Percentiles rank a stretch among this genome's conserved stretches.
Conservation (phyloP, 2,113 vertebrate species). For the Macrotus californicus region DNA sequence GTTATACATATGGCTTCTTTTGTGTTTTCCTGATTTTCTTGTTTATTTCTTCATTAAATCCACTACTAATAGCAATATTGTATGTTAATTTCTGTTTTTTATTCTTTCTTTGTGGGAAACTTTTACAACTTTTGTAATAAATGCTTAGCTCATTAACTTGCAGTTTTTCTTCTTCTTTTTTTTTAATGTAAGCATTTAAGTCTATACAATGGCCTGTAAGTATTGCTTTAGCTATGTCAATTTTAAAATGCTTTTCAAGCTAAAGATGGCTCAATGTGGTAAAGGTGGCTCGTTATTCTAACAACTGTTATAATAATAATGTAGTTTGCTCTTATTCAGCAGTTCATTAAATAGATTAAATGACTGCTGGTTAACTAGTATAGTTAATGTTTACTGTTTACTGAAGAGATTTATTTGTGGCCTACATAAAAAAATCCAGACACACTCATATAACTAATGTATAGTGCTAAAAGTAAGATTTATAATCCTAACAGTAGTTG, state of each 20-base stretch:
- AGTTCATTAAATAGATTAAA: conserved; percentile 2
- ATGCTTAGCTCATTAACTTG: not conserved
- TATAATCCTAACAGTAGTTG: not conserved
- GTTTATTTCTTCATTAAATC: not conserved
- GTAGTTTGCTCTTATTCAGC: not conserved
- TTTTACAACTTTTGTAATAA: not conserved
- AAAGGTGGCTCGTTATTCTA: not conserved
- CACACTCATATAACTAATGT: not conserved
- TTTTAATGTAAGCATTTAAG: not conserved
- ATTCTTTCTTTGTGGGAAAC: not conserved
- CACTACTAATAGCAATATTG: not conserved
- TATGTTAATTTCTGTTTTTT: not conserved
- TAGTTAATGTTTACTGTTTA: not conserved
- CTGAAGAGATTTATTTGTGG: not conserved
- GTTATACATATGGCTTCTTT: not conserved
- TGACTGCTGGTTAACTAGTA: not conserved
- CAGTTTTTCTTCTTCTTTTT: not conserved
- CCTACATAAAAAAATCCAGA: not conserved
- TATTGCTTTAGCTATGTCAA: not conserved
- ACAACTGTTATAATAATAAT: not conserved
- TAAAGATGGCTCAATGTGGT: not conserved
- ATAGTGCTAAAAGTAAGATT: not conserved
- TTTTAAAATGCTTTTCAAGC: conserved; percentile 23
- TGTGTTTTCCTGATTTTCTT: not conserved
- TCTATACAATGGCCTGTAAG: not conserved